Conservation (phyloP, 92 coral and sea anemone genomes). For the Phenganax stokvisi region DNA sequence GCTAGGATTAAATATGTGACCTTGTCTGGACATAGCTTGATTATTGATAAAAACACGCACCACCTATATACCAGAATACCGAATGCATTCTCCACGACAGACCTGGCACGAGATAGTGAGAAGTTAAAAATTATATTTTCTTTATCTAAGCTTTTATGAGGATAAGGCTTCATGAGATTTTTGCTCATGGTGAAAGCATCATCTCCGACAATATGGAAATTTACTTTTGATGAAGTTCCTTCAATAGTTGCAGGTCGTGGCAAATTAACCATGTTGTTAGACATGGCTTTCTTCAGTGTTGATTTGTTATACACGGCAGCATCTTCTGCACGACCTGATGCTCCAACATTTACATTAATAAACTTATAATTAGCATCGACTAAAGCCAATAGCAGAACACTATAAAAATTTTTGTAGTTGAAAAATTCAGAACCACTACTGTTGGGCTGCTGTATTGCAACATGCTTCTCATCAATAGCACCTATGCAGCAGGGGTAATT, state of each 20-base stretch:
- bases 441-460: constrained; percentile 10
- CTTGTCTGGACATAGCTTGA: constrained; percentile 26
- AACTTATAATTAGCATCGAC: constrained; percentile 9
- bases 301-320: neutral
- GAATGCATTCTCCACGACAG: neutral
- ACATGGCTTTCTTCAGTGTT: neutral
- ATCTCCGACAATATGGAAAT: constrained; percentile 21
- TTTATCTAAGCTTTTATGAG: constrained; percentile 19
- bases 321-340: constrained; percentile 12
- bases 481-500: constrained; percentile 33
- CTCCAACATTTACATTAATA: constrained; percentile 5
- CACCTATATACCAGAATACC: neutral
- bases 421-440: constrained; percentile 10
- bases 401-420: constrained; percentile 1
- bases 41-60: constrained; percentile 24
- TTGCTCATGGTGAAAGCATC: constrained; percentile 27
- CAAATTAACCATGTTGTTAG: neutral
- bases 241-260: neutral
- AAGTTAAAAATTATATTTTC: constrained; percentile 8
- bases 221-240: neutral
- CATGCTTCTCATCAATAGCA: constrained; percentile 12
- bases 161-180: constrained; percentile 34
- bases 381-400: neutral
- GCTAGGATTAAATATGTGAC: constrained; percentile 8
- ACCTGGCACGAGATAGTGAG: neutral